Base-by-base conservation (phyloP, 53 echinoderm and acorn worm genomes). In the Zoroaster sp. region DNA sequence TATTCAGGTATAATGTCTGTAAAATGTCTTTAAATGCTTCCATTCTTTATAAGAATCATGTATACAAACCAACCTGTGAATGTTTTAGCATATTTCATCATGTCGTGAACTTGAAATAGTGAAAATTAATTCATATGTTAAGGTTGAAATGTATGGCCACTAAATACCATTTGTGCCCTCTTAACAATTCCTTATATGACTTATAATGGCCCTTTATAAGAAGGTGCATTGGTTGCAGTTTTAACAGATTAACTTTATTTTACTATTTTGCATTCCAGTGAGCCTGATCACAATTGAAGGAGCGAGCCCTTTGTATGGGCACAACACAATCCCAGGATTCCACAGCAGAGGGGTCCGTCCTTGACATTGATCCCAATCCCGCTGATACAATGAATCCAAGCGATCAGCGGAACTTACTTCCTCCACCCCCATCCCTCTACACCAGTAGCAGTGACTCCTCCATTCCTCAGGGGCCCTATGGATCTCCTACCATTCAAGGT, bases 361-460 rank as follows among this genome's bases (percentile, higher is more conserved):
- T 75, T 77, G 59, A 38, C 39, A 44, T 69, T 30, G 35, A 68
- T 71, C 70, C 28, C 30, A 52, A 52, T 32, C 39, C 35, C 8
- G 23, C 37, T 37, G 59, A 79, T 30, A 71, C 25, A 55, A 94
- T 97, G 95, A 95, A 92, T 91, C 89, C 92, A 25, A 78, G 88
- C 28, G 91, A 95, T 52, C 94, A 90, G 85, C 75, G 93, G 73
- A 93, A 80, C 66, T 40, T 65, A 43, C 86, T 97, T 32, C 97
- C 91, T 41, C 95, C 95, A 51, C 93, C 91, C 17, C 93, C 94
- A 40, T 92, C 92, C 36, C 91, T 95, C 63, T 91, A 92, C 83
- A 68, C 92, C 9, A 36, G 80, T n/a, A 87, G 53, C 23, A 83
- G 67, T 34, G 59, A 75, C 65, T 70, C 46, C 30, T 55, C 78